Conservation (phyloP, 2,113 vertebrate genomes). For the Phycodurus eques region DNA sequence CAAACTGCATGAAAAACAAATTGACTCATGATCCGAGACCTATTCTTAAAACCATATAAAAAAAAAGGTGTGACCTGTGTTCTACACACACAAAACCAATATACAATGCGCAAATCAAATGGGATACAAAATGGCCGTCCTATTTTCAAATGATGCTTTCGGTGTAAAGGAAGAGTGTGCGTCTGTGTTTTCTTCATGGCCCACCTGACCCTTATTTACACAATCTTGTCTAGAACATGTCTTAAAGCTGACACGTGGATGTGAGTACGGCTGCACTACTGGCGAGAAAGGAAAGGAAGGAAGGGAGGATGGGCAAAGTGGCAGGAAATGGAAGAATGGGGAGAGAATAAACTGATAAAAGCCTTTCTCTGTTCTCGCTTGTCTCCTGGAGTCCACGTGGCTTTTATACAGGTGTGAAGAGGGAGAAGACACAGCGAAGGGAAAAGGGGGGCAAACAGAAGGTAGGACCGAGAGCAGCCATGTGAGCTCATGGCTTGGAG, state of each 20-base stretch:
- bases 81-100: no score
- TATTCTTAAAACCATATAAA: no score
- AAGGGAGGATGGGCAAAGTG: not conserved
- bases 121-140: not conserved
- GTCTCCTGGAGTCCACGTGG: conserved; percentile 41
- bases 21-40: no score
- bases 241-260: conserved; percentile 23
- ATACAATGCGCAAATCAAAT: not conserved
- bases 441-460: conserved; percentile 13
- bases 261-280: conserved; percentile 11
- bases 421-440: conserved; percentile 6
- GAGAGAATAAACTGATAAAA: conserved; percentile 64
- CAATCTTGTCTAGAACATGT: conserved; percentile 52
- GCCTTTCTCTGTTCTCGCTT: conserved; percentile 76
- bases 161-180: not conserved
- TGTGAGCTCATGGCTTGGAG: not conserved
- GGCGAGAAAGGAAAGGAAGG: conserved; percentile 15
- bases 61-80: not conserved
- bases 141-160: not conserved
- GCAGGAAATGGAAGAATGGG: conserved; percentile 18
- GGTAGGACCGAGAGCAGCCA: conserved; percentile 1
- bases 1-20: no score
- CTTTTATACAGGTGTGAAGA: conserved; percentile 61
- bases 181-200: conserved; percentile 10
- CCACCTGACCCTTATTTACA: conserved; percentile 35